phyloP scores from a whole-genome alignment of 2,797 vertebrate species.

The Onychomys arenicola region DNA sequence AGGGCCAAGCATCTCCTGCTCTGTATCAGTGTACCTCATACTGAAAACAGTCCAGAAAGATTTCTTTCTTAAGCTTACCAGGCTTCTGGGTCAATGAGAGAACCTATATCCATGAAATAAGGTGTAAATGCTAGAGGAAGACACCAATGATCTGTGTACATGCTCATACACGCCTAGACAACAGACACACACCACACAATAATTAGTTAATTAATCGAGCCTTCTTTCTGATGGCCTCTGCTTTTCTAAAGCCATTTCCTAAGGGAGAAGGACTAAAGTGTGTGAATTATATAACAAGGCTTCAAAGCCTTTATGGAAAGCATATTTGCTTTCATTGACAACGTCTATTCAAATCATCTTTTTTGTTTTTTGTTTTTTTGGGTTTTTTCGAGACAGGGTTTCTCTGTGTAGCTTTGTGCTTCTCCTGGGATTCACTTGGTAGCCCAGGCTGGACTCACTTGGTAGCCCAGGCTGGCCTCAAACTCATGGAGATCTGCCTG shows the following conservation, averaged over 20 bases:
- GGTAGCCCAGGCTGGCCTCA: too few species aligned
- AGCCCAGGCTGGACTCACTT: too few species aligned
- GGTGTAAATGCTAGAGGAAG: neutral
- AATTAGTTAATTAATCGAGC: neutral
- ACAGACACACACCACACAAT: neutral
- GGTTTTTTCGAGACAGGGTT: too few species aligned
- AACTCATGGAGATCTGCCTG: too few species aligned
- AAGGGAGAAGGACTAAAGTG: neutral
- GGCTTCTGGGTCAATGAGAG: neutral
- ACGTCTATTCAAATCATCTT: neutral
- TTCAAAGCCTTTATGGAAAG: neutral
- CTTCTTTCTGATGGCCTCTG: neutral
- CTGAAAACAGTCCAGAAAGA: neutral
- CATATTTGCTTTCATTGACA: neutral
- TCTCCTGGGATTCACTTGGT: too few species aligned
- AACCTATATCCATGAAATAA: neutral
- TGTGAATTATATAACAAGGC: neutral
- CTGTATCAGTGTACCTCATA: neutral
- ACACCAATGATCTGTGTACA: neutral
- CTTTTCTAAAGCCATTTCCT: constrained; percentile 19
- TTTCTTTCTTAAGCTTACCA: neutral
- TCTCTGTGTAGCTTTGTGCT: too few species aligned
- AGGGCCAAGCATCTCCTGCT: neutral
- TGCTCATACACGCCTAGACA: neutral
- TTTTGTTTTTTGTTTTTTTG: too few species aligned